Evolutionary conservation across 2,113 vertebrate species (phyloP).

Genomic region (Pristiophorus japonicus): DNA sequence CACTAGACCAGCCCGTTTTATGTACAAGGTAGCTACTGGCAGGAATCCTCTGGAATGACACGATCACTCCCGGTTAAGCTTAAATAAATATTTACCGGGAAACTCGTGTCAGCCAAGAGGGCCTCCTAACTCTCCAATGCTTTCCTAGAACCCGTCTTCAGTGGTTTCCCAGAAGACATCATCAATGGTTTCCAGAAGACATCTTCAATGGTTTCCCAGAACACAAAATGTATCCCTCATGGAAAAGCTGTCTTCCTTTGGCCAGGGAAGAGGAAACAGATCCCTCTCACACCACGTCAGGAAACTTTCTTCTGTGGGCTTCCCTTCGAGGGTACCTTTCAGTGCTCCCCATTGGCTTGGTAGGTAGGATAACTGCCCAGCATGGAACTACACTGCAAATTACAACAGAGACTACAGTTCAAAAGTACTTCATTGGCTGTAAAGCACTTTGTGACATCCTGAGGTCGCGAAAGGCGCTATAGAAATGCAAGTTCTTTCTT

Average conservation of each 20-base stretch:
- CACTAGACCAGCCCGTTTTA: neutral
- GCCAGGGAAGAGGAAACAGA: neutral
- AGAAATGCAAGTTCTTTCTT: neutral
- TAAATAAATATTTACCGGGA: conserved; percentile 76
- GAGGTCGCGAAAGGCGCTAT: neutral
- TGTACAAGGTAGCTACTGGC: neutral
- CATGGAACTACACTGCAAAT: neutral
- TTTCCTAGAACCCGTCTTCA: neutral
- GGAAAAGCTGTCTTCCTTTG: neutral
- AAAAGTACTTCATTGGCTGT: neutral
- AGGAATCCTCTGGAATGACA: conserved; percentile 86
- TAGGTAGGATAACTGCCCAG: neutral
- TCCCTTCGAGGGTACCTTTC: neutral
- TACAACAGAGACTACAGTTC: neutral
- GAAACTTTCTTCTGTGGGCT: neutral
- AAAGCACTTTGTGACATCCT: neutral
- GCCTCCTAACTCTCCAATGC: conserved; percentile 51
- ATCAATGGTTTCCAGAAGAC: too few species aligned
- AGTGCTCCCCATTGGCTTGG: neutral
- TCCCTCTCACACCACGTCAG: neutral
- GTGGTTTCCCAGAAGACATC: neutral
- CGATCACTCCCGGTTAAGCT: conserved; percentile 97
- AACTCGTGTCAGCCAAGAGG: conserved; percentile 91
- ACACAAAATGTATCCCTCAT: too few species aligned
- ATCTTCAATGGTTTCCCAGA: conserved; percentile 31